These are phyloP conservation scores for Graphium colonna DNA, from an alignment of 2,888 invertebrate species.

Conservation along the genomic window DNA sequence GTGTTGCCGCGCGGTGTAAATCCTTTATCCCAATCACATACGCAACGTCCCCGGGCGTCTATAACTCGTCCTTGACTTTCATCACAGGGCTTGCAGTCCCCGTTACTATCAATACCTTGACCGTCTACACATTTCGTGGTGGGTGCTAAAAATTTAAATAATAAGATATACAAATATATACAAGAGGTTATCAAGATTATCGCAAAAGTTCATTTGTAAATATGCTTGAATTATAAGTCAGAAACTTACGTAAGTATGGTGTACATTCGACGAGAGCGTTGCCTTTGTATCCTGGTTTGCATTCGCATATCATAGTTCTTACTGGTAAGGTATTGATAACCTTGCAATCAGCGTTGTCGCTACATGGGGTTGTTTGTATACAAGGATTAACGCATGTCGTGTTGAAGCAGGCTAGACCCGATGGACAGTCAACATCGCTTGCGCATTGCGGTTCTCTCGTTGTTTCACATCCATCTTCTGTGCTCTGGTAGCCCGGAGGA, in stretches of 20 bases:
- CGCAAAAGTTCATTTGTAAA: too few relatives aligned
- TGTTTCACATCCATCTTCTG: slow-evolving; percentile 80
- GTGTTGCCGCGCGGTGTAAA: slow-evolving; percentile 88
- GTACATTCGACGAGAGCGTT: slow-evolving; percentile 90
- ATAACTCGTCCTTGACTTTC: slow-evolving; percentile 86
- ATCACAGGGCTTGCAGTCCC: slow-evolving; percentile 88
- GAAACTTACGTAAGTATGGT: slow-evolving; percentile 86
- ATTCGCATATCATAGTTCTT: slow-evolving; percentile 93
- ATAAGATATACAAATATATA: neutral
- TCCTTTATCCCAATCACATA: slow-evolving; percentile 89
- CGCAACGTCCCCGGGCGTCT: slow-evolving; percentile 88
- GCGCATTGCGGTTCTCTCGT: slow-evolving; percentile 83
- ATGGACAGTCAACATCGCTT: slow-evolving; percentile 90
- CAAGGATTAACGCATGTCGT: slow-evolving; percentile 92
- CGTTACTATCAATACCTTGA: slow-evolving; percentile 86
- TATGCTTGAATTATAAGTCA: too few relatives aligned
- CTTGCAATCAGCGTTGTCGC: slow-evolving; percentile 88
- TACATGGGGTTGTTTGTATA: slow-evolving; percentile 88
- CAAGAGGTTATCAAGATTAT: neutral
- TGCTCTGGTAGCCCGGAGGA: slow-evolving; percentile 87
- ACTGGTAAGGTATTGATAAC: slow-evolving; percentile 91
- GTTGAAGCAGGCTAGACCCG: slow-evolving; percentile 90
- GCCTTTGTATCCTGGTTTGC: slow-evolving; percentile 91
- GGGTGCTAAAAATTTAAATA: slow-evolving; percentile 44
- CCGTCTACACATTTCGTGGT: slow-evolving; percentile 87